A percentile compares a stretch with the other conserved stretches of the same genome.
Evolutionary conservation across 2,888 invertebrate genomes (phyloP).

Genomic region (Cloeon dipterum): DNA sequence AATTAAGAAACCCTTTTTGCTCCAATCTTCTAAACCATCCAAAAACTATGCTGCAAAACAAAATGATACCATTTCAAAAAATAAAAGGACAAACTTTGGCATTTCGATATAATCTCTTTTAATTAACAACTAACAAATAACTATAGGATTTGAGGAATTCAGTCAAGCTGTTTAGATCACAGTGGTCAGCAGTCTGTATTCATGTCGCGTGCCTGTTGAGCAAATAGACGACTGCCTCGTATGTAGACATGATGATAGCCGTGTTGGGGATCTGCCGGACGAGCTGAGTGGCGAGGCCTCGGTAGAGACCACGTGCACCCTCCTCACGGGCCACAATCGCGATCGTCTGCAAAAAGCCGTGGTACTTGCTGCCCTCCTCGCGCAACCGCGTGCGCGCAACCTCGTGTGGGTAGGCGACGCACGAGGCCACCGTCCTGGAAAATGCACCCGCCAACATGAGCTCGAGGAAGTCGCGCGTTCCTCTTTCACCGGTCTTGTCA

Average conservation of each 20-base stretch:
- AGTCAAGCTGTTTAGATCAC: too few species aligned
- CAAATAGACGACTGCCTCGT: slow-evolving; percentile 76
- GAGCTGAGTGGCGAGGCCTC: slow-evolving; percentile 82
- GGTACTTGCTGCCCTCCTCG: slow-evolving; percentile 86
- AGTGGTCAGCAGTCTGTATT: slow-evolving; percentile 4
- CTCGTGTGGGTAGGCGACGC: slow-evolving; percentile 89
- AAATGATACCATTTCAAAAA: too few species aligned
- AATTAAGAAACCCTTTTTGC: too few species aligned
- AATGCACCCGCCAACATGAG: slow-evolving; percentile 91
- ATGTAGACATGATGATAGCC: slow-evolving; percentile 98
- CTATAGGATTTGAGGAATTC: too few species aligned
- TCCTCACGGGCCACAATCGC: slow-evolving; percentile 76
- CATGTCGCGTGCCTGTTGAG: slow-evolving; percentile 35
- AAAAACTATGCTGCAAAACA: too few species aligned
- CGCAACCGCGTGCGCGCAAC: slow-evolving; percentile 89
- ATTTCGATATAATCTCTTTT: too few species aligned
- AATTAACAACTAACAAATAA: too few species aligned
- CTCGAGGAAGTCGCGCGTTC: slow-evolving; percentile 68
- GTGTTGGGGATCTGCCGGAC: slow-evolving; percentile 98
- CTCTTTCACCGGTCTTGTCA: slow-evolving; percentile 27
- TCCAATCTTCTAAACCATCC: too few species aligned
- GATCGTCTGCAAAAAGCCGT: slow-evolving; percentile 85
- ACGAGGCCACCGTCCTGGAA: slow-evolving; percentile 85
- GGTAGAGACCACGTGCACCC: slow-evolving; percentile 74
- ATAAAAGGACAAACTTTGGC: too few species aligned